These are phyloP conservation scores for Zaprionus africanus DNA, from an alignment of 1,140 invertebrate species.

Conservation along the genomic window DNA sequence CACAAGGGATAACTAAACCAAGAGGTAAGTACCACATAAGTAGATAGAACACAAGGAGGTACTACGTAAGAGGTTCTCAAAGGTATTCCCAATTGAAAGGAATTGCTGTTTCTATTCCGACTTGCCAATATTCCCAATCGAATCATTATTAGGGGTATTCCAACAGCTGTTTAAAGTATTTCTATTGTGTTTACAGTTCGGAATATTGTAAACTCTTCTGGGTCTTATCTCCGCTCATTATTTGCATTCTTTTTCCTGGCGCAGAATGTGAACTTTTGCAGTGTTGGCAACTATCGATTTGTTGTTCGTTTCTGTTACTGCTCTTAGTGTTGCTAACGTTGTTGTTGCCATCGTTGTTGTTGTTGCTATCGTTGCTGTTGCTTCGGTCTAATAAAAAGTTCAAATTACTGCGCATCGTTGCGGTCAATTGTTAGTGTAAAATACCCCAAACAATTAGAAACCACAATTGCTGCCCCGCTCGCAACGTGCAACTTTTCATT, in stretches of 20 bases:
- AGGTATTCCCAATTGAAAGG: too few species aligned
- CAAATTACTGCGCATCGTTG: slow-evolving; percentile 74
- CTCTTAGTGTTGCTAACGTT: too few species aligned
- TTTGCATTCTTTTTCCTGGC: background rate
- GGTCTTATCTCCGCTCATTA: background rate
- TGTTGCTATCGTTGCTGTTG: slow-evolving; percentile 11
- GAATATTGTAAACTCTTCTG: background rate
- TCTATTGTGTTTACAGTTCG: background rate
- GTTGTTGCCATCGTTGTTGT: slow-evolving; percentile 9
- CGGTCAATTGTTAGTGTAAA: slow-evolving; percentile 78
- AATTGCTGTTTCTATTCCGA: too few species aligned
- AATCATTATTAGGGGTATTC: slow-evolving; percentile 7
- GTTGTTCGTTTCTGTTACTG: slow-evolving; percentile 11
- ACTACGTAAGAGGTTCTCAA: too few species aligned
- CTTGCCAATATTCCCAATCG: background rate
- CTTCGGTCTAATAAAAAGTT: slow-evolving; percentile 38
- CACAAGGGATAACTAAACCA: too few species aligned
- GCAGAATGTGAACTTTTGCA: slow-evolving; percentile 1
- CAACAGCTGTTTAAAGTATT: background rate
- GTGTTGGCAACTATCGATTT: slow-evolving; percentile 35
- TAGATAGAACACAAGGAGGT: too few species aligned
- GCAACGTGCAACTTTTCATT: slow-evolving; percentile 73
- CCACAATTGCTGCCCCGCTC: slow-evolving; percentile 67
- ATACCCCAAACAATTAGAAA: slow-evolving; percentile 81
- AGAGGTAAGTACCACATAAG: too few species aligned